These are phyloP conservation scores for Chinchilla lanigera DNA, from an alignment of 2,113 vertebrate species.

Conservation along the genomic window DNA sequence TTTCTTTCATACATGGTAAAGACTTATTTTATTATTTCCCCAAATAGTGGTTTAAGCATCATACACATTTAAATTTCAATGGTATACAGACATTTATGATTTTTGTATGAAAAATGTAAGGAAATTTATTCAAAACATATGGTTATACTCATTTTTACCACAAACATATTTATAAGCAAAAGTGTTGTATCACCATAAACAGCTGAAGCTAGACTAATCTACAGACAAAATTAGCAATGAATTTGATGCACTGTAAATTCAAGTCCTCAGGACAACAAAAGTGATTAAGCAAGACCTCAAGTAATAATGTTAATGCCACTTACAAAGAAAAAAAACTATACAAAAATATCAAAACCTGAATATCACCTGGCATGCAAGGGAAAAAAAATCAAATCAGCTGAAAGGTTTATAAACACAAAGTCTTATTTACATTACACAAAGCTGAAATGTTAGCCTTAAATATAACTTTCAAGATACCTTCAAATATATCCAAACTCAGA, in stretches of 20 bases:
- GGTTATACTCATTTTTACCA: constrained; percentile 95
- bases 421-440: constrained; percentile 99
- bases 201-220: constrained; percentile 97
- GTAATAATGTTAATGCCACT: constrained; percentile 92
- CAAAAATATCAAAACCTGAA: constrained; percentile 89
- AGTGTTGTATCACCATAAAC: constrained; percentile 94
- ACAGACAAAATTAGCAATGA: constrained; percentile 97
- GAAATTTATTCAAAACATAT: constrained; percentile 95
- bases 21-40: constrained; percentile 92
- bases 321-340: constrained; percentile 90
- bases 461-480: constrained; percentile 89
- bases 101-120: constrained; percentile 94
- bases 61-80: constrained; percentile 96
- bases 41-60: constrained; percentile 95
- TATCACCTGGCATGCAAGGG: constrained; percentile 93
- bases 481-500: constrained; percentile 84
- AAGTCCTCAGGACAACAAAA: constrained; percentile 93
- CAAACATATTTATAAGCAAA: constrained; percentile 96
- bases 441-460: constrained; percentile 94
- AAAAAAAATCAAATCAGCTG: constrained; percentile 87
- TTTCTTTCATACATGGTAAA: constrained; percentile 91
- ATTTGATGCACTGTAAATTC: constrained; percentile 95
- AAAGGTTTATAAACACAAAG: constrained; percentile 90
- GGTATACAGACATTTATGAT: constrained; percentile 95
- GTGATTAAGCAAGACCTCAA: constrained; percentile 90